Percentiles rank a stretch among this genome's conserved stretches.
These are phyloP conservation scores for Oplegnathus fasciatus DNA, from an alignment of 2,113 vertebrate genomes.

Conservation along the genomic window DNA sequence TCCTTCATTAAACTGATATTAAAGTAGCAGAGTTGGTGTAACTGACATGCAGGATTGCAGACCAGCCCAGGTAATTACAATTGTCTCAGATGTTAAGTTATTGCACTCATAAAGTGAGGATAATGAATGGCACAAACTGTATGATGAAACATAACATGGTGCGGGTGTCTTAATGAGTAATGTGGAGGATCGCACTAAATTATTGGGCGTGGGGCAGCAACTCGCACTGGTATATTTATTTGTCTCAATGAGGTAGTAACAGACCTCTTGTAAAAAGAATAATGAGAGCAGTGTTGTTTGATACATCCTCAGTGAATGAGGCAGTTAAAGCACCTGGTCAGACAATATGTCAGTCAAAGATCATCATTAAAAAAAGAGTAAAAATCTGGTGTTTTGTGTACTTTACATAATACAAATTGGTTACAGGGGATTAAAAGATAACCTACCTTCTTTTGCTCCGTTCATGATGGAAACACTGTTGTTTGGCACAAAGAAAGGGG, in stretches of 20 bases:
- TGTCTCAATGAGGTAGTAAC: slow-evolving; percentile 59
- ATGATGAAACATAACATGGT: slow-evolving; percentile 68
- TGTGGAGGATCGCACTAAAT: slow-evolving; percentile 73
- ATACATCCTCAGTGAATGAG: slow-evolving; percentile 9
- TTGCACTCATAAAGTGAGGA: slow-evolving; percentile 74
- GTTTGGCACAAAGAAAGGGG: slow-evolving; percentile 94
- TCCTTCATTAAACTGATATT: slow-evolving; percentile 42
- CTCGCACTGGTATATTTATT: slow-evolving; percentile 68
- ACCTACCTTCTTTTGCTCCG: slow-evolving; percentile 93
- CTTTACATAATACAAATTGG: background rate
- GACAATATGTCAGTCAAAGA: slow-evolving; percentile 23
- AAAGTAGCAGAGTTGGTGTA: slow-evolving; percentile 36
- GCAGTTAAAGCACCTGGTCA: slow-evolving; percentile 45
- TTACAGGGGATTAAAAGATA: background rate
- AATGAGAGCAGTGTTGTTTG: slow-evolving; percentile 45
- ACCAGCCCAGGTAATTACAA: slow-evolving; percentile 77
- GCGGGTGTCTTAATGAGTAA: slow-evolving; percentile 71
- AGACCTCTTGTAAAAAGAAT: slow-evolving; percentile 58
- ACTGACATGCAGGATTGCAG: slow-evolving; percentile 29
- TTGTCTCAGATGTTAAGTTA: slow-evolving; percentile 77
- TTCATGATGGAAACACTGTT: slow-evolving; percentile 96
- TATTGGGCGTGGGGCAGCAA: slow-evolving; percentile 73
- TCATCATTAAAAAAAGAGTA: background rate
- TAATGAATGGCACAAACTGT: slow-evolving; percentile 64
- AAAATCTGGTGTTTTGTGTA: background rate